Conservation (phyloP, 2,888 invertebrate species). For the Hydrotaea cyrtoneurina region DNA sequence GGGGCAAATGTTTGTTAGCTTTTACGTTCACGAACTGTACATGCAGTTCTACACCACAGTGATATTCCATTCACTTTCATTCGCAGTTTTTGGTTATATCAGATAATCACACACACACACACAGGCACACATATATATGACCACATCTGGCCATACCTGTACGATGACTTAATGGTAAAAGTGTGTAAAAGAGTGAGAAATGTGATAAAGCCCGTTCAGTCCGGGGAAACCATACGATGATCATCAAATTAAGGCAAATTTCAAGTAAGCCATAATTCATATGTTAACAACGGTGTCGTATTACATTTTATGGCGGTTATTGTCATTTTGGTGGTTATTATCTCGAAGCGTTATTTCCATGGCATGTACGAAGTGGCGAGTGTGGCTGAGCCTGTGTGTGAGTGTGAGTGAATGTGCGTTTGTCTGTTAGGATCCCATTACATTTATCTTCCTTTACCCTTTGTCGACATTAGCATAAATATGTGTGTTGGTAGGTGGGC, state of each 20-base stretch:
- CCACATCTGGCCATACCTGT: too few relatives aligned
- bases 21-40: too few relatives aligned
- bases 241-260: neutral
- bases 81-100: too few relatives aligned
- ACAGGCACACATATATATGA: too few relatives aligned
- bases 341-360: too few relatives aligned
- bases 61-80: too few relatives aligned
- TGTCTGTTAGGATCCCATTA: neutral
- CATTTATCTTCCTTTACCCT: neutral
- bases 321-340: slow-evolving; percentile 16
- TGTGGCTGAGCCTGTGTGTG: neutral
- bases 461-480: neutral
- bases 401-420: neutral
- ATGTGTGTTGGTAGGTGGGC: neutral
- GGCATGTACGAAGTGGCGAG: too few relatives aligned
- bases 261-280: slow-evolving; percentile 26
- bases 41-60: too few relatives aligned
- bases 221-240: neutral
- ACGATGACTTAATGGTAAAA: neutral
- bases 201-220: neutral
- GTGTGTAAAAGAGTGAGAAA: neutral
- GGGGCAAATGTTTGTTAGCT: too few relatives aligned
- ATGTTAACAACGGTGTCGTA: neutral
- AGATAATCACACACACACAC: too few relatives aligned
- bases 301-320: neutral